Conservation (phyloP, 2,888 invertebrate species). For the Mythimna albipuncta region DNA sequence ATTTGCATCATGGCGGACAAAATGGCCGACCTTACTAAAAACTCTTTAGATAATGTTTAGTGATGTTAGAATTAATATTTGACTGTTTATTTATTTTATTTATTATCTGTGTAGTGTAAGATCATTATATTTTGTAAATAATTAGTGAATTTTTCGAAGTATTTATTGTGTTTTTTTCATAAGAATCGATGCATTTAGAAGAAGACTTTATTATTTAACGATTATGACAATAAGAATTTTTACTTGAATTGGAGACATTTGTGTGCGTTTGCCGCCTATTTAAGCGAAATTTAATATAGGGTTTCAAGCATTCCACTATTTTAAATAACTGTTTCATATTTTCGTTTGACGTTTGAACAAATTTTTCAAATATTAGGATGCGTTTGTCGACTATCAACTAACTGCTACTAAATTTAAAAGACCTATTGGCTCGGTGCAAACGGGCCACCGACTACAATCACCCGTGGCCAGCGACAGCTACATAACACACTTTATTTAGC, state of each 20-base stretch:
- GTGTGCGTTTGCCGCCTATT: constrained; percentile 31
- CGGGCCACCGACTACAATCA: no score
- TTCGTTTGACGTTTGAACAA: constrained; percentile 41
- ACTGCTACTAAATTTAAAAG: no score
- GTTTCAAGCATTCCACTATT: constrained; percentile 28
- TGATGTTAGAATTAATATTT: constrained; percentile 72
- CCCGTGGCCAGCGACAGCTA: no score
- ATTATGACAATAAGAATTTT: constrained; percentile 50
- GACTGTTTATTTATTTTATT: constrained; percentile 88
- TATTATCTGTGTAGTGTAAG: constrained; percentile 77
- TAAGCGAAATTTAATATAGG: constrained; percentile 33
- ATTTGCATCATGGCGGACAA: constrained; percentile 42
- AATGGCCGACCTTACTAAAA: constrained; percentile 52
- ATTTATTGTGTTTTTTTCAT: constrained; percentile 66
- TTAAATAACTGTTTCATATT: constrained; percentile 19
- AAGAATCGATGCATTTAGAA: constrained; percentile 73
- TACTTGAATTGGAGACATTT: constrained; percentile 25
- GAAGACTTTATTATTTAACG: constrained; percentile 66
- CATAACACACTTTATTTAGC: no score
- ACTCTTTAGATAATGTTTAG: constrained; percentile 58
- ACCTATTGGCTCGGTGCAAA: no score
- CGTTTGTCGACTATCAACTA: background rate
- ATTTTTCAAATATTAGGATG: background rate
- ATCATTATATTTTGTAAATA: constrained; percentile 85
- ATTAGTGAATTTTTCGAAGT: constrained; percentile 78